Evolutionary conservation across 2,888 invertebrate genomes (phyloP).

Genomic region (Cerceris ruficornis): DNA sequence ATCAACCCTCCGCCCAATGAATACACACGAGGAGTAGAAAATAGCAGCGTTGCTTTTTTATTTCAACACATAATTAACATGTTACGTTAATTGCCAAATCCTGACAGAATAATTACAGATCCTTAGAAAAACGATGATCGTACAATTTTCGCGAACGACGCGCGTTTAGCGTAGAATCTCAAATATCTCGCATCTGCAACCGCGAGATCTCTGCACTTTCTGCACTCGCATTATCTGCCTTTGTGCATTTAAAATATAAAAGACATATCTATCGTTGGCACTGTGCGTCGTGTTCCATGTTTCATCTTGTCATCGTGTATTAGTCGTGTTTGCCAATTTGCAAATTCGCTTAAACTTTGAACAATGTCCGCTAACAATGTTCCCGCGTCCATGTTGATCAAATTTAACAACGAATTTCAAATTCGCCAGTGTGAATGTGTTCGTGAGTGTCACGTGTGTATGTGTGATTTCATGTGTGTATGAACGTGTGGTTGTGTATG

Average conservation of each 20-base stretch:
- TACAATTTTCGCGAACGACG: neutral
- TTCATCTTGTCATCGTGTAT: neutral
- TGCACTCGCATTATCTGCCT: neutral
- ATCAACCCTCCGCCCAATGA: too few relatives aligned
- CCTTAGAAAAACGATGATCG: constrained; percentile 22
- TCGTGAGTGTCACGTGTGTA: constrained; percentile 10
- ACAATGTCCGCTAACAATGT: too few relatives aligned
- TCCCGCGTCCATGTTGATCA: neutral
- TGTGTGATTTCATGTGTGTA: neutral
- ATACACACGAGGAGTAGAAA: constrained; percentile 40
- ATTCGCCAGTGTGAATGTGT: neutral
- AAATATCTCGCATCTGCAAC: neutral
- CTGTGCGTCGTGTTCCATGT: constrained; percentile 8
- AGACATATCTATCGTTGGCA: constrained; percentile 9
- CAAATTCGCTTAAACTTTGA: neutral
- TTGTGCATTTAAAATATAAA: neutral
- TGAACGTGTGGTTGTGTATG: neutral
- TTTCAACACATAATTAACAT: constrained; percentile 43
- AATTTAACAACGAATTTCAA: neutral
- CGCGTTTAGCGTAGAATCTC: neutral
- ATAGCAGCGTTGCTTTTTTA: constrained; percentile 55
- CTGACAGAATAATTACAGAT: constrained; percentile 24
- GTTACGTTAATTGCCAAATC: constrained; percentile 14
- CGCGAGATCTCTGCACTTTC: constrained; percentile 8
- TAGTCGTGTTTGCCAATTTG: constrained; percentile 6